A percentile compares a stretch with the other conserved stretches of the same genome.
Evolutionary conservation across 2,797 vertebrate genomes (phyloP).

Genomic region (Sarcophilus harrisii): DNA sequence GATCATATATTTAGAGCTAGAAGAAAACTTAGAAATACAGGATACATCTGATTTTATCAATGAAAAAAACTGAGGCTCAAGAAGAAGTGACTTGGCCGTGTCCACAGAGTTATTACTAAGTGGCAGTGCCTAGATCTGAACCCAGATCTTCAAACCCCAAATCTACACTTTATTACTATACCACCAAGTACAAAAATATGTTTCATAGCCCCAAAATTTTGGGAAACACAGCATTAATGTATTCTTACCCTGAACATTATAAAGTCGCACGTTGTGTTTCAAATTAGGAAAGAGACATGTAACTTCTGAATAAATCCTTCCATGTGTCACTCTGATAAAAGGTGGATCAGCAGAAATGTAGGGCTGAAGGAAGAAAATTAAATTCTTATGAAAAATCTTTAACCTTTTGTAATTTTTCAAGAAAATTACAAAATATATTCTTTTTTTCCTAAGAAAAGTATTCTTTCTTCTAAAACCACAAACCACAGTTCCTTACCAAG

Average conservation of each 20-base stretch:
- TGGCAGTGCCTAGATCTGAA: not conserved
- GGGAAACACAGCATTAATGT: not conserved
- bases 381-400: slow-evolving; percentile 59
- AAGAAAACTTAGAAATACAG: not conserved
- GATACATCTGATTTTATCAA: not conserved
- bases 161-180: not conserved
- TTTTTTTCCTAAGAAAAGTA: not conserved
- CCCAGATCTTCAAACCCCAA: not conserved
- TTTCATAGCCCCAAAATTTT: not conserved
- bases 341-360: slow-evolving; percentile 87
- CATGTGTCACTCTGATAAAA: slow-evolving; percentile 88
- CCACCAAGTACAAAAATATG: not conserved
- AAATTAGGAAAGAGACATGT: slow-evolving; percentile 90
- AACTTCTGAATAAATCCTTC: slow-evolving; percentile 92
- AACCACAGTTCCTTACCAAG: not conserved
- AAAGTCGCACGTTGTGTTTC: slow-evolving; percentile 90
- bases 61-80: not conserved
- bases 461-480: not conserved
- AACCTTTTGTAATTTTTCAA: slow-evolving; percentile 53
- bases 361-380: slow-evolving; percentile 82
- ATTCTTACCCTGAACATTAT: slow-evolving; percentile 90
- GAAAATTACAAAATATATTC: slow-evolving; percentile 19
- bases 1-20: not conserved
- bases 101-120: not conserved
- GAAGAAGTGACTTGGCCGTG: not conserved